Percentiles rank a stretch among this genome's conserved stretches.
Conservation (phyloP, 2,797 vertebrate genomes). For the Clarias pachynema region DNA sequence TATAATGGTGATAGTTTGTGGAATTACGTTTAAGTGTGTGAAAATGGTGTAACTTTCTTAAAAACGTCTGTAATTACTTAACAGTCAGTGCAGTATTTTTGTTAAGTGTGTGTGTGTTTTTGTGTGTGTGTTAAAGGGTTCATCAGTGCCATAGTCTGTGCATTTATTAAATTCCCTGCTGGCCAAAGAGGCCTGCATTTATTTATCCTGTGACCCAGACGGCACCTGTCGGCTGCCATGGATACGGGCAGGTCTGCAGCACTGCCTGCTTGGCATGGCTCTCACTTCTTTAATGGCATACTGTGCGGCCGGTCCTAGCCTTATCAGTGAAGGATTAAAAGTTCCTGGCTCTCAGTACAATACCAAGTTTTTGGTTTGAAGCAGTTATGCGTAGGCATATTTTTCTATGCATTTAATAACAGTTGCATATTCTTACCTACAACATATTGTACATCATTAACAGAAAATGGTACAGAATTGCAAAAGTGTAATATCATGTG, state of each 20-base stretch:
- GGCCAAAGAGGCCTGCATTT: constrained; percentile 54
- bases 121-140: constrained; percentile 32
- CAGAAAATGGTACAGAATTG: not conserved
- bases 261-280: constrained; percentile 60
- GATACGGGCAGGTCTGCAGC: constrained; percentile 72
- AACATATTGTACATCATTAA: not conserved
- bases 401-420: not conserved
- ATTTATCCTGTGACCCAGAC: constrained; percentile 81
- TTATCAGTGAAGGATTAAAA: constrained; percentile 37
- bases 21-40: too few species aligned
- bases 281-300: constrained; percentile 38
- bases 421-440: too few species aligned
- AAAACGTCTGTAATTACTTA: too few species aligned
- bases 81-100: too few species aligned
- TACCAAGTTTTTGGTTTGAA: not conserved
- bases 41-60: too few species aligned
- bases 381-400: constrained; percentile 1
- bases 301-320: constrained; percentile 11
- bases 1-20: too few species aligned
- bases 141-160: constrained; percentile 55
- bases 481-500: not conserved
- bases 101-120: not conserved
- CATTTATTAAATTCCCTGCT: constrained; percentile 65
- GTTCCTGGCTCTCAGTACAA: not conserved
- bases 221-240: constrained; percentile 82